Base-by-base conservation (phyloP, 1,140 invertebrate species). In the Trichogramma pretiosum region DNA sequence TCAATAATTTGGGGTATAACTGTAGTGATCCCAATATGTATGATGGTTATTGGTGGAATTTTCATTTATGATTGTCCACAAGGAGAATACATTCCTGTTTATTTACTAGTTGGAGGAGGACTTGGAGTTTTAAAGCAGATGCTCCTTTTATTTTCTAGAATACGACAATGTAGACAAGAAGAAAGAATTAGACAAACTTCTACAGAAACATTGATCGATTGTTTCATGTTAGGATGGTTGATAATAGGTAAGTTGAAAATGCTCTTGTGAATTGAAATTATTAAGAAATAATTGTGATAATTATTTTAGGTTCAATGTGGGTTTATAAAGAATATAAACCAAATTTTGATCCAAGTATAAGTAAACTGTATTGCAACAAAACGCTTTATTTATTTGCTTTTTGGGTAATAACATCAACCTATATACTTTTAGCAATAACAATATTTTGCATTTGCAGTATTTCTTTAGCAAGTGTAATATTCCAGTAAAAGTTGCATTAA, bases 51-150 rank as follows among this genome's bases (percentile, higher is more conserved):
- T 51, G 81, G 81, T 26, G 72, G 77, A 9, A 62, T 80, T 11
- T 81, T 83, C 61, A 62, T 82, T 37, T 61, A 83, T 54, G 75
- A 83, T 30, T 84, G 82, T 61, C 78, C 77, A 9, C 76, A 78
- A 56, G 78, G 82, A 54, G 73, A 76, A 61, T 80, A 80, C 57
- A 83, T 85, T 63, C 82, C 82, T 5, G 74, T 83, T 19, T 85
- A 83, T 64, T 71, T 84, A 53, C 62, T 84, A 52, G 80, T 85
- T 49, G 80, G 78, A 54, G 81, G 81, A 64, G 63, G 62, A 57
- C 64, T 84, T 58, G 79, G 79, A 5, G 68, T 80, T 35, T 57
- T 81, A 21, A 81, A 81, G 54, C 80, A 81, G 58, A 53, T 82
- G 8, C 57, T 80, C 21, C 74, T 78, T 59, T 64, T 81, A n/a